These are phyloP conservation scores for Agonopterix alstromeriana DNA, from an alignment of 2,888 invertebrate genomes.

Conservation along the genomic window DNA sequence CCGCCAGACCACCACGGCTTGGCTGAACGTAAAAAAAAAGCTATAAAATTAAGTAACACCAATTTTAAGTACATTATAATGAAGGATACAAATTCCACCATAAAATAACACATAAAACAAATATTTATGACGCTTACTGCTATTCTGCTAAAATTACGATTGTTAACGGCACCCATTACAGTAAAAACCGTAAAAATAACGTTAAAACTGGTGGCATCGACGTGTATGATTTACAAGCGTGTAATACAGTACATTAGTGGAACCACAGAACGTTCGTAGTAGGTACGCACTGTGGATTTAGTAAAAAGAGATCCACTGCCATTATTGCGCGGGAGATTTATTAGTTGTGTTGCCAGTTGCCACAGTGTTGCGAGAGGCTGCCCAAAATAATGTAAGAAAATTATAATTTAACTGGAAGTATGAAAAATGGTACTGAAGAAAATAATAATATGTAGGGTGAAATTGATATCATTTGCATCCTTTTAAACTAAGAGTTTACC, in stretches of 20 bases:
- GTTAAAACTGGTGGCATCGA: constrained; percentile 41
- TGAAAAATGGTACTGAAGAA: too few species aligned
- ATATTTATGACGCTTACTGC: constrained; percentile 27
- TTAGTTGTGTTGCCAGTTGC: constrained; percentile 18
- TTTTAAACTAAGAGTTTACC: too few species aligned
- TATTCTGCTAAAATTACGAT: constrained; percentile 24
- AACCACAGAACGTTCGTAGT: constrained; percentile 56
- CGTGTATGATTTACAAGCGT: constrained; percentile 63
- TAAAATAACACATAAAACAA: constrained; percentile 12
- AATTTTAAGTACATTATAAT: too few species aligned
- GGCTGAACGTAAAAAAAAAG: too few species aligned
- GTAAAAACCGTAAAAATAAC: constrained; percentile 4
- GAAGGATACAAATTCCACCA: background rate
- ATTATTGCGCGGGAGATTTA: constrained; percentile 49
- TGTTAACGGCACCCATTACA: constrained; percentile 19
- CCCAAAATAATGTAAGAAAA: too few species aligned
- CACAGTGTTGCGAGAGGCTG: too few species aligned
- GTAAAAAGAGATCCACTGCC: constrained; percentile 46
- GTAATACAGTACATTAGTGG: constrained; percentile 53
- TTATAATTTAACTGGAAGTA: too few species aligned
- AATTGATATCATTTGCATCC: too few species aligned
- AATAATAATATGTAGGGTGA: too few species aligned
- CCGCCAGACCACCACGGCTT: background rate
- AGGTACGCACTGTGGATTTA: constrained; percentile 48
- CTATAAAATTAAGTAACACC: too few species aligned